Base-by-base conservation (phyloP, 2,888 invertebrate genomes). In the Idaea aversata region DNA sequence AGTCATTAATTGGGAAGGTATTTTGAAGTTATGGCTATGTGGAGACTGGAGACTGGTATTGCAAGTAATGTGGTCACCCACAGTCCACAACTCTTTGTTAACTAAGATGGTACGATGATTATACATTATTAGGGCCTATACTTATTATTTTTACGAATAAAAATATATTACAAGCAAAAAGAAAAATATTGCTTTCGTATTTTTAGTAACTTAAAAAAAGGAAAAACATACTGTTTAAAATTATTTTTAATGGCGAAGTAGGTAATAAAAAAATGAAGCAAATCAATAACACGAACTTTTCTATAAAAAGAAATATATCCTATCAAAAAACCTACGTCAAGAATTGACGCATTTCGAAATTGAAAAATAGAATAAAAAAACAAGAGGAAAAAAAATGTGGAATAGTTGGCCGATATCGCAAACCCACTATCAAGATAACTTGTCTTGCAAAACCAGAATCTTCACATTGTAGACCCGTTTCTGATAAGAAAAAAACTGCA, bases 381-480 rank as follows among this genome's bases (percentile, higher is more conserved):
- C 47, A 5, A 47, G 10, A 47, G 10, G 13, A 59, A 15, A 58
- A n/a, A 25, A 25, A 62, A 63, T 68, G 68, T 61, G 59, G 67
- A 67, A 72, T 69, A 67, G 71, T 67, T 66, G 67, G 62, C 63
- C 65, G 65, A 69, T 71, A 88, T 86, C 82, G 79, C 84, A 80
- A 80, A 76, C 79, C 80, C 77, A 85, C 82, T 85, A 87, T 88
- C 83, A 78, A 82, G 86, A 84, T 88, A 80, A 88, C 86, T 88
- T 84, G 82, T 83, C 88, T 90, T 87, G 91, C 88, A 85, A 88
- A 92, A 91, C 92, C 91, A 91, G 92, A 92, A 92, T 89, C 85
- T 78, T 81, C 85, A 86, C 86, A 86, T 88, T 88, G 91, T 89
- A 88, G 88, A 91, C 93, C 84, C 87, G 93, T 90, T 88, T 88